Evolutionary conservation across 92 coral and sea anemone genomes (phyloP).

Genomic region (Palythoa grandiflora): DNA sequence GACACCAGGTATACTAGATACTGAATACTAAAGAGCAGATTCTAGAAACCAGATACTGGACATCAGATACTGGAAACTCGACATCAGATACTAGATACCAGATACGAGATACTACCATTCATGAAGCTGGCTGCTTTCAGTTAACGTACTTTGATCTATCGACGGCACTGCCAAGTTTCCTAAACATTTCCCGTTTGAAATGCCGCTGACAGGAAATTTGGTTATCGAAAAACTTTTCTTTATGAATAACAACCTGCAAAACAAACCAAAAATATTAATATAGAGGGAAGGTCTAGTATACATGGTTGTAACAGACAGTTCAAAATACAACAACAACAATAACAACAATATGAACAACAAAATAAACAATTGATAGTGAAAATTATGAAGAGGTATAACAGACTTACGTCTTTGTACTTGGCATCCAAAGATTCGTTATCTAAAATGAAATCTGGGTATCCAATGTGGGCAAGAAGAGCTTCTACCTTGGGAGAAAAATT

Average conservation of each 20-base stretch:
- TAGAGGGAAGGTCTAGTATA: neutral
- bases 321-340: neutral
- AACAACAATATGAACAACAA: no score
- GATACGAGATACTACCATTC: neutral
- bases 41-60: neutral
- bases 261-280: neutral
- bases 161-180: slow-evolving; percentile 67
- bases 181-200: slow-evolving; percentile 50
- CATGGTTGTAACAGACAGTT: neutral
- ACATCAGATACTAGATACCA: neutral
- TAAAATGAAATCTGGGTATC: slow-evolving; percentile 82
- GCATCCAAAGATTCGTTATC: slow-evolving; percentile 63
- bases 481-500: slow-evolving; percentile 68
- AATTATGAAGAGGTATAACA: neutral
- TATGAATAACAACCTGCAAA: slow-evolving; percentile 44
- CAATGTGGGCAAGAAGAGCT: slow-evolving; percentile 75
- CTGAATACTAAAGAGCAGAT: no score
- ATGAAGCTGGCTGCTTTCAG: no score
- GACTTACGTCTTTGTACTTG: slow-evolving; percentile 71
- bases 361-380: neutral
- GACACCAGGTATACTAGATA: neutral
- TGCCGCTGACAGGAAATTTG: slow-evolving; percentile 48
- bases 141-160: slow-evolving; percentile 83
- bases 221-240: slow-evolving; percentile 60
- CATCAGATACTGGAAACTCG: no score